Conservation (phyloP, 2,113 vertebrate species). For the Burhinus oedicnemus region DNA sequence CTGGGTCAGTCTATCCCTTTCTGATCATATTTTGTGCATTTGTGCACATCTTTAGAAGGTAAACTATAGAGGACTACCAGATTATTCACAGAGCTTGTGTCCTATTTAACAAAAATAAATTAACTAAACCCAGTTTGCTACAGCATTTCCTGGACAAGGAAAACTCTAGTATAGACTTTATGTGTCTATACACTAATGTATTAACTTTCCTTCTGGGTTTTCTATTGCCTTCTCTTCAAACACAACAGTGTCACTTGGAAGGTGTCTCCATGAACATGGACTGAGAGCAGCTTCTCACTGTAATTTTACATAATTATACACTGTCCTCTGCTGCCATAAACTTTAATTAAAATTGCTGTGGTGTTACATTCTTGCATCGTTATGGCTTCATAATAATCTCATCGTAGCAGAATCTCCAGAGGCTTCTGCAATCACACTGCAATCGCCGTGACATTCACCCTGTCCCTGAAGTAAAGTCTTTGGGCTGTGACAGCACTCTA, state of each 20-base stretch:
- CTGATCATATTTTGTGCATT: neutral
- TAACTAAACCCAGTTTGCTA: neutral
- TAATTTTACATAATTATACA: neutral
- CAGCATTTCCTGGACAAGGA: neutral
- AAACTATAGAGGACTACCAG: neutral
- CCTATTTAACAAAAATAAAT: neutral
- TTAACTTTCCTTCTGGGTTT: neutral
- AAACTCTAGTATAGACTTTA: neutral
- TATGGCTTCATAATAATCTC: neutral
- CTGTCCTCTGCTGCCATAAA: neutral
- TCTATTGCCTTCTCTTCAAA: neutral
- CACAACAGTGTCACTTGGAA: neutral
- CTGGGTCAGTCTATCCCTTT: neutral
- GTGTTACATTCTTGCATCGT: neutral
- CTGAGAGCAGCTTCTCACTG: neutral
- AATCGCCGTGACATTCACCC: neutral
- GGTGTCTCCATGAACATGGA: neutral
- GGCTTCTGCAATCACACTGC: neutral
- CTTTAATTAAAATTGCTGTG: conserved; percentile 2
- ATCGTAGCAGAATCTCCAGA: neutral
- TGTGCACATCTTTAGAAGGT: neutral
- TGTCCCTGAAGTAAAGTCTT: neutral
- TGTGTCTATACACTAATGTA: neutral
- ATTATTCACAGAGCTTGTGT: neutral
- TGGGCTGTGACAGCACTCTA: neutral